Base-by-base conservation (phyloP, 2,113 vertebrate species). In the Zosterops borbonicus region DNA sequence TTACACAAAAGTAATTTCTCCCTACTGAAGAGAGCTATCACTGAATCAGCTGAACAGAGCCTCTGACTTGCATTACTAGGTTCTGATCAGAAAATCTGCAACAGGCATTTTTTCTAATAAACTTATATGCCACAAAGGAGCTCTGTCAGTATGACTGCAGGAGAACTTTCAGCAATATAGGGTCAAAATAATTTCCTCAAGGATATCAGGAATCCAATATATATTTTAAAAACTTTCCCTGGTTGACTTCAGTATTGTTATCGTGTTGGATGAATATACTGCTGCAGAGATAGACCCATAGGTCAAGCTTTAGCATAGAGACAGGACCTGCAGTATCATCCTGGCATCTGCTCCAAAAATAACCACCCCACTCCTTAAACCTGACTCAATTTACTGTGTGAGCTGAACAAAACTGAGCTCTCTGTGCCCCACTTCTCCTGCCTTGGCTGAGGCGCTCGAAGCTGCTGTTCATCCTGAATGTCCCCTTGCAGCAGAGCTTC, bases 1-100 rank as follows among this genome's bases (percentile, higher is more conserved):
- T 98, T 93, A 92, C 94, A 96, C 94, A 97, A 97, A 98, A 97
- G 97, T 97, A 97, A 98, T 98, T 98, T 98, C 96, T 97, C 92
- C 92, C 90, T 70, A 44, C 92, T 56, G 60, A 95, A 98, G 95
- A 98, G 87, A 97, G 84, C 90, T 96, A 97, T 97, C 95, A 96
- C 95, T 95, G 97, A 95, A 97, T 97, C 94, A 83, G 96, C 94
- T 94, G 76, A 96, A 97, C 88, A 88, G 82, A 96, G 94, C 88
- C 94, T 94, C 93, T 90, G 91, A 96, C 93, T 96, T 96, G 93
- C 95, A 87, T 97, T 95, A 90, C 89, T 84, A 81, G 91, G 89
- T 92, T 97, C 95, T 94, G 95, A 97, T 97, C 92, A 78, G 88
- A 95, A 97, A 94, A 97, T 96, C 96, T 94, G 96, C 93, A 96